Percentiles rank a stretch among this genome's conserved stretches.
Evolutionary conservation across 2,113 vertebrate species (phyloP).

Genomic region (Cepphus grylle): DNA sequence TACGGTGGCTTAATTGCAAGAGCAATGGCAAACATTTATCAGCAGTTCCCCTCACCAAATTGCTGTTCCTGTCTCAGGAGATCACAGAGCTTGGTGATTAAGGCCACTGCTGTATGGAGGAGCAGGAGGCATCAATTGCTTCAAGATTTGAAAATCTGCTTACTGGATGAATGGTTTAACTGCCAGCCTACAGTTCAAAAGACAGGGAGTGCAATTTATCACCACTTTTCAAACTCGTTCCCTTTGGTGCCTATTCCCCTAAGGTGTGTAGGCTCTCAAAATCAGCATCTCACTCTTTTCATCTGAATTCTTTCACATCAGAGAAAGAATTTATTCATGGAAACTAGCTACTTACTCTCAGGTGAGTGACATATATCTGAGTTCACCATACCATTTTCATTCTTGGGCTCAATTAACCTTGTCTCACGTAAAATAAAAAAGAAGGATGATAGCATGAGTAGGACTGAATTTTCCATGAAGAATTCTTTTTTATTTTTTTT

Average conservation of each 20-base stretch:
- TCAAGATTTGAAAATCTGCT: neutral
- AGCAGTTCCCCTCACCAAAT: neutral
- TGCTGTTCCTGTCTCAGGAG: neutral
- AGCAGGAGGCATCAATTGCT: neutral
- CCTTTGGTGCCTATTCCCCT: neutral
- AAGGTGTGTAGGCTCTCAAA: neutral
- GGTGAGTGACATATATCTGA: neutral
- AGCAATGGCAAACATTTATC: neutral
- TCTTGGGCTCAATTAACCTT: slow-evolving; percentile 9
- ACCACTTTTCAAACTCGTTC: slow-evolving; percentile 6
- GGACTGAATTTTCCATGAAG: neutral
- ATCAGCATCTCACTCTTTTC: neutral
- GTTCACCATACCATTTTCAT: neutral
- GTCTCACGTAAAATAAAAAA: neutral
- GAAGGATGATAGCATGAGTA: neutral
- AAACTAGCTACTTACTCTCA: neutral
- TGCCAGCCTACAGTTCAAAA: neutral
- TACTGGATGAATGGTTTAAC: neutral
- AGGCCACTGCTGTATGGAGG: neutral
- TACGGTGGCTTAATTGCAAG: neutral
- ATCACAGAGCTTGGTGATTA: neutral
- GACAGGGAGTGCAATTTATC: neutral
- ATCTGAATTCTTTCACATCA: neutral
- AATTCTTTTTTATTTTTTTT: neutral
- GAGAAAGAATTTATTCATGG: slow-evolving; percentile 11